Conservation (phyloP, 2,797 vertebrate genomes). For the Oreochromis mossambicus region DNA sequence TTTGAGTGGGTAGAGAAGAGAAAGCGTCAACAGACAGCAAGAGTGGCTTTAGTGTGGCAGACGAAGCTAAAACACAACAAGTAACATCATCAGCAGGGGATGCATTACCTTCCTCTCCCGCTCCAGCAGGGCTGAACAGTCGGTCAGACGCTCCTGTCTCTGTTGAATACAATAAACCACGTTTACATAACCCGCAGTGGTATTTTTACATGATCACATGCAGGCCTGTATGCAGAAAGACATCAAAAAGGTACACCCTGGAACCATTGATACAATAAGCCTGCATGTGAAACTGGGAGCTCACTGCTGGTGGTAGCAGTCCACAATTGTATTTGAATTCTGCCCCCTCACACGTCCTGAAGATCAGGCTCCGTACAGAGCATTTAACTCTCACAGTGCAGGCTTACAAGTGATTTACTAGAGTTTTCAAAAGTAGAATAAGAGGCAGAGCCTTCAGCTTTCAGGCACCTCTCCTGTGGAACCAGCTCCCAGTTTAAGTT, state of each 20-base stretch:
- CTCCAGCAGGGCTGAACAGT: conserved; percentile 82
- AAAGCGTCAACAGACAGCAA: conserved; percentile 39
- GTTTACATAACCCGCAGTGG: background rate
- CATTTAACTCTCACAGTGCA: background rate
- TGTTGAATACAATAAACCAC: conserved; percentile 40
- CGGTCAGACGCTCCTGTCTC: conserved; percentile 82
- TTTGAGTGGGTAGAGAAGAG: conserved; percentile 11
- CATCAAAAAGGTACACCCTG: background rate
- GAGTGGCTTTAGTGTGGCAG: conserved; percentile 49
- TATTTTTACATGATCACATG: background rate
- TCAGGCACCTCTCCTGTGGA: background rate
- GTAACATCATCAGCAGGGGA: background rate
- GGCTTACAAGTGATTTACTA: background rate
- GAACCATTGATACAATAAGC: background rate
- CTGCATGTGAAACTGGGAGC: background rate
- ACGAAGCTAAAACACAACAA: conserved; percentile 21
- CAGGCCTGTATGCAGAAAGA: background rate
- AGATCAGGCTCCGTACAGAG: rapidly evolving
- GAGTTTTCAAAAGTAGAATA: background rate
- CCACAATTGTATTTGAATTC: background rate
- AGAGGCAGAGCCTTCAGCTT: background rate
- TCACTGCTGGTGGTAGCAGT: background rate
- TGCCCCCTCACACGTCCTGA: background rate
- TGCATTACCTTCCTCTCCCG: conserved; percentile 81
- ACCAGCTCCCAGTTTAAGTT: background rate